A percentile compares a stretch with the other conserved stretches of the same genome.
Conservation (phyloP, 1,140 invertebrate genomes). For the Drosophila guanche region DNA sequence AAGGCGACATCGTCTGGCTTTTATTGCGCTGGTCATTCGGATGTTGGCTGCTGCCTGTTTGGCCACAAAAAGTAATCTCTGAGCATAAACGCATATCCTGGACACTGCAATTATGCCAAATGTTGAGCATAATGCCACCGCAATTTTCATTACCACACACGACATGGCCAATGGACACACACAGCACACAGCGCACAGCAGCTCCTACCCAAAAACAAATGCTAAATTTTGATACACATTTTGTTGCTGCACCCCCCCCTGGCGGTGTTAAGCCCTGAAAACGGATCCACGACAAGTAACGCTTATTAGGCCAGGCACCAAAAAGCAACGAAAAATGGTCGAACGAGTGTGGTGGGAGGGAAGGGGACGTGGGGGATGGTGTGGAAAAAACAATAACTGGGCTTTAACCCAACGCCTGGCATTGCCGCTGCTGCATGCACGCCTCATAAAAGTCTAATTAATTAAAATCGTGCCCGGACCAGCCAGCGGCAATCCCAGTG, state of each 20-base stretch:
- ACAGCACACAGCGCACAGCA: background rate
- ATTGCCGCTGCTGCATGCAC: slow-evolving; percentile 57
- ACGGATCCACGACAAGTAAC: slow-evolving; percentile 43
- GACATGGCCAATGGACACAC: slow-evolving; percentile 45
- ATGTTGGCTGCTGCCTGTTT: slow-evolving; percentile 22
- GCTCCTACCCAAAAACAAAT: slow-evolving; percentile 46
- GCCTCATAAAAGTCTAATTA: slow-evolving; percentile 81
- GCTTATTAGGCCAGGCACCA: slow-evolving; percentile 55
- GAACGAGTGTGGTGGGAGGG: background rate
- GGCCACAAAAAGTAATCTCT: slow-evolving; percentile 79
- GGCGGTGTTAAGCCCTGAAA: slow-evolving; percentile 62
- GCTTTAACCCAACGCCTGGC: slow-evolving; percentile 68
- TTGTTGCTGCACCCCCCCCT: slow-evolving; percentile 5
- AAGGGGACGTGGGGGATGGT: background rate
- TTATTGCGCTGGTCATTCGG: slow-evolving; percentile 64
- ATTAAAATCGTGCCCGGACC: slow-evolving; percentile 74
- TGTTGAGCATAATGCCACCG: slow-evolving; percentile 77
- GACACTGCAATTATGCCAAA: slow-evolving; percentile 76
- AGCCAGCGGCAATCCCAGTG: slow-evolving; percentile 60
- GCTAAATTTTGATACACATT: slow-evolving; percentile 69
- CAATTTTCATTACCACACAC: slow-evolving; percentile 77
- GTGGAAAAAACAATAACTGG: slow-evolving; percentile 64
- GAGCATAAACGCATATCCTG: slow-evolving; percentile 80
- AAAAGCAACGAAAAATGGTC: slow-evolving; percentile 12
- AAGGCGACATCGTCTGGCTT: slow-evolving; percentile 70